These are phyloP conservation scores for Poecile atricapillus DNA, from an alignment of 2,113 vertebrate genomes.

Conservation along the genomic window DNA sequence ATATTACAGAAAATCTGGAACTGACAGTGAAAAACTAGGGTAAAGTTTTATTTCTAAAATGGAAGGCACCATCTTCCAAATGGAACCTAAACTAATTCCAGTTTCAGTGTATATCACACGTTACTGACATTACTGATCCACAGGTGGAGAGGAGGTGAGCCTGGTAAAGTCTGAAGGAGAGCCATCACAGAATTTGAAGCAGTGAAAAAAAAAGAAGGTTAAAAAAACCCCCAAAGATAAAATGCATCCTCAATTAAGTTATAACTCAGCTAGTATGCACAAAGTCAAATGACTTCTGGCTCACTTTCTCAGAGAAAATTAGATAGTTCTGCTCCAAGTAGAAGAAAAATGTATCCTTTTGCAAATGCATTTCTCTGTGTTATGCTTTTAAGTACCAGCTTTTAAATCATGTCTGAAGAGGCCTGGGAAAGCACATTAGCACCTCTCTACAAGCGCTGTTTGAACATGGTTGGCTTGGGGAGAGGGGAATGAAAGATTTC, in stretches of 20 bases:
- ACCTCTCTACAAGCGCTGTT: not conserved
- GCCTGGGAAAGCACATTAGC: not conserved
- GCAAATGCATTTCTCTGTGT: not conserved
- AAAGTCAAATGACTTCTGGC: not conserved
- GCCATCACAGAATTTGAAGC: not conserved
- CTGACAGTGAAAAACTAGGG: not conserved
- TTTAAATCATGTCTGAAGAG: not conserved
- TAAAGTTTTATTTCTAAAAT: not conserved
- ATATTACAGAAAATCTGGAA: not conserved
- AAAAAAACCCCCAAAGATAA: not conserved
- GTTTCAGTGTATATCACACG: not conserved
- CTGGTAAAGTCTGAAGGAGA: not conserved
- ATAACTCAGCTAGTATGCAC: not conserved
- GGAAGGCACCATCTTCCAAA: not conserved
- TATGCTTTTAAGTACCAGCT: slow-evolving; percentile 8
- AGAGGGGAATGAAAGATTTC: not conserved
- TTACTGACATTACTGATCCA: not conserved
- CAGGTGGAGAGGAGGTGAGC: not conserved
- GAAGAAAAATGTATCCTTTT: not conserved
- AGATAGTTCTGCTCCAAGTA: not conserved
- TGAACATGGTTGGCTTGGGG: not conserved
- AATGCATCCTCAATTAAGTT: not conserved
- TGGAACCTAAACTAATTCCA: not conserved
- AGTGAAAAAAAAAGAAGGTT: not conserved
- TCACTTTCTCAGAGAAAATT: slow-evolving; percentile 4